Percentiles rank a stretch among this genome's conserved stretches.
phyloP scores from a whole-genome alignment of 2,797 vertebrate species.

The Novumbra hubbsi region DNA sequence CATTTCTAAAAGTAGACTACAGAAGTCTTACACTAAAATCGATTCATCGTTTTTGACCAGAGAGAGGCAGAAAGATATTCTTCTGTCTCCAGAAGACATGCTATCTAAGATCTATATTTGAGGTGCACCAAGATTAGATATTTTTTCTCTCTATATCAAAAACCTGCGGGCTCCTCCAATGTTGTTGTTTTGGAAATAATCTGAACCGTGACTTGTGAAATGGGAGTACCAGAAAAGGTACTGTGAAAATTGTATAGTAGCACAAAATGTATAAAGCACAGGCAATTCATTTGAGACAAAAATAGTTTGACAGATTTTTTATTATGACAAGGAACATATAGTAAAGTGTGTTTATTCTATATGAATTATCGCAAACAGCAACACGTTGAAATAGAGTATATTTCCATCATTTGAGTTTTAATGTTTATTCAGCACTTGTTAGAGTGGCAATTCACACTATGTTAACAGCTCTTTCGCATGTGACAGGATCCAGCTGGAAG shows the following conservation, averaged over 20 bases:
- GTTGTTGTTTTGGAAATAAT: not conserved
- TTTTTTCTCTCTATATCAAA: conserved; percentile 13
- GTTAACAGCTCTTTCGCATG: conserved; percentile 51
- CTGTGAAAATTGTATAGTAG: not conserved
- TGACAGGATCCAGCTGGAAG: conserved; percentile 59
- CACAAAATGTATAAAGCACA: not conserved
- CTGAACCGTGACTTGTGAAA: not conserved
- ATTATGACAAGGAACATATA: not conserved
- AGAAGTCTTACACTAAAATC: not conserved
- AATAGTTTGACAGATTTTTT: not conserved
- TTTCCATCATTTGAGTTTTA: not conserved
- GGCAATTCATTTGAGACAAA: not conserved
- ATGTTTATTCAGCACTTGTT: conserved; percentile 54
- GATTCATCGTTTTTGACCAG: not conserved
- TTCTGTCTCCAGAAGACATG: not conserved
- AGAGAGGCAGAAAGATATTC: not conserved
- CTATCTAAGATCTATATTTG: not conserved
- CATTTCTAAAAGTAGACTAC: not conserved
- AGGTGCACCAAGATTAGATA: conserved; percentile 11
- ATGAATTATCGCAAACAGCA: not conserved
- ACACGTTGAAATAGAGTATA: conserved; percentile 6
- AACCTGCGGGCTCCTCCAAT: conserved; percentile 1
- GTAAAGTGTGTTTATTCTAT: not conserved
- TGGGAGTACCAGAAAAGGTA: conserved; percentile 1
- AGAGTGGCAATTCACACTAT: conserved; percentile 44